A percentile compares a stretch with the other conserved stretches of the same genome.
phyloP scores from a whole-genome alignment of 2,888 invertebrate genomes.

The Proisotoma minuta region DNA sequence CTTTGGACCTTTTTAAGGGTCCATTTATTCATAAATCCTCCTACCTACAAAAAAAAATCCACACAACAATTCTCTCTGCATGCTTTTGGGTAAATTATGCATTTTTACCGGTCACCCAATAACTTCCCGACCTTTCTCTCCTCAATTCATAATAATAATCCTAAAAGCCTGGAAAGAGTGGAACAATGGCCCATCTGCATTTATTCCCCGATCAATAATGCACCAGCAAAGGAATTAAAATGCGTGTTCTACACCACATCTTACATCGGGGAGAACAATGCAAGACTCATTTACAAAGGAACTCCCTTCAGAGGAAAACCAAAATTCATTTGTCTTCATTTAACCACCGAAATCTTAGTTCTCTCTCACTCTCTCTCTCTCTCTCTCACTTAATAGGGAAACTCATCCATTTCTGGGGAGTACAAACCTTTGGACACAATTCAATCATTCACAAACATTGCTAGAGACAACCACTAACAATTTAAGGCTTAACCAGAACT shows the following conservation, averaged over 20 bases:
- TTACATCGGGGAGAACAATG: not conserved
- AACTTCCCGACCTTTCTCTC: not conserved
- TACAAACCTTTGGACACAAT: too few species aligned
- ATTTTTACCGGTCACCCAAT: not conserved
- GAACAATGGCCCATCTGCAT: not conserved
- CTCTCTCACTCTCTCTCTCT: too few species aligned
- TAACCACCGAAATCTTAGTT: slow-evolving; percentile 1
- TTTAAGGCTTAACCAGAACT: too few species aligned
- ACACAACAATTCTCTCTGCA: not conserved
- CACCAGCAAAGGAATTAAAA: slow-evolving; percentile 3
- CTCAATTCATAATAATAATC: not conserved
- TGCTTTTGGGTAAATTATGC: not conserved
- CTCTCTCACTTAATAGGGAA: not conserved
- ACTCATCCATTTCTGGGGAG: not conserved
- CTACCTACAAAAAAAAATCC: not conserved
- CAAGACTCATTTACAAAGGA: not conserved
- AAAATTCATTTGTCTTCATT: slow-evolving; percentile 3
- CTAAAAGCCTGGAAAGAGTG: not conserved
- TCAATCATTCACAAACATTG: too few species aligned
- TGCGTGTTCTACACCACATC: slow-evolving; percentile 6
- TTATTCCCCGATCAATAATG: not conserved
- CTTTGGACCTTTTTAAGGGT: not conserved
- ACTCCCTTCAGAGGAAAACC: not conserved
- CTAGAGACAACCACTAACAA: too few species aligned
- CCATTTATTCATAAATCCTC: slow-evolving; percentile 1